Evolutionary conservation across 2,888 invertebrate genomes (phyloP).

Genomic region (Lymantria dispar): DNA sequence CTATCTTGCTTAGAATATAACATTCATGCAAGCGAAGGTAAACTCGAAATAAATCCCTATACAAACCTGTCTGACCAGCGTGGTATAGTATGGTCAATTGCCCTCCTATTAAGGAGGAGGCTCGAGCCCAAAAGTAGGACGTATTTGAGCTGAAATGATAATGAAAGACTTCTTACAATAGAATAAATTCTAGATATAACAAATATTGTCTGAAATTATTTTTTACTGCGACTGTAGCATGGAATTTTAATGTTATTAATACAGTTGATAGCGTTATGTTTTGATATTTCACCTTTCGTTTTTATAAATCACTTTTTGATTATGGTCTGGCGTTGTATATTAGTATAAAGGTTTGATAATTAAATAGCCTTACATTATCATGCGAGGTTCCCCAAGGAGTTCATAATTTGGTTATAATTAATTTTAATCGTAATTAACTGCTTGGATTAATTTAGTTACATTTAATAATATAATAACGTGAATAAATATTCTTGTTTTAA

Average conservation of each 20-base stretch:
- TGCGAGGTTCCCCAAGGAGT: constrained; percentile 4
- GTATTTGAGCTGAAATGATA: too few species aligned
- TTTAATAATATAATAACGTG: too few species aligned
- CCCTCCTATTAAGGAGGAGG: too few species aligned
- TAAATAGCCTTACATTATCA: constrained; percentile 6
- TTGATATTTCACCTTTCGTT: constrained; percentile 11
- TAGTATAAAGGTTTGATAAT: constrained; percentile 9
- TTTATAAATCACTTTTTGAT: constrained; percentile 37
- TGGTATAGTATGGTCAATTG: too few species aligned
- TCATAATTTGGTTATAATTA: constrained; percentile 1
- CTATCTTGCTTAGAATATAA: too few species aligned
- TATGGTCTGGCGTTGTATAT: constrained; percentile 17
- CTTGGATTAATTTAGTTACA: neutral
- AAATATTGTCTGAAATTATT: neutral
- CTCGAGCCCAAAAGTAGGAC: too few species aligned
- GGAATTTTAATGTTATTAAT: constrained; percentile 35
- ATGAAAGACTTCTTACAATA: too few species aligned
- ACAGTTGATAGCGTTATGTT: constrained; percentile 23
- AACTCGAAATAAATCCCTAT: too few species aligned
- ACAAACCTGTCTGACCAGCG: too few species aligned
- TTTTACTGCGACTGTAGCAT: constrained; percentile 8
- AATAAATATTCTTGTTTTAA: too few species aligned
- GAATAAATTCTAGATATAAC: neutral
- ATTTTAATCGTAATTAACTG: neutral
- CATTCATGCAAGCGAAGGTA: too few species aligned